Evolutionary conservation across 35 echinoderm and acorn worm genomes (phyloP).

Genomic region (Strongylocentrotus purpuratus): DNA sequence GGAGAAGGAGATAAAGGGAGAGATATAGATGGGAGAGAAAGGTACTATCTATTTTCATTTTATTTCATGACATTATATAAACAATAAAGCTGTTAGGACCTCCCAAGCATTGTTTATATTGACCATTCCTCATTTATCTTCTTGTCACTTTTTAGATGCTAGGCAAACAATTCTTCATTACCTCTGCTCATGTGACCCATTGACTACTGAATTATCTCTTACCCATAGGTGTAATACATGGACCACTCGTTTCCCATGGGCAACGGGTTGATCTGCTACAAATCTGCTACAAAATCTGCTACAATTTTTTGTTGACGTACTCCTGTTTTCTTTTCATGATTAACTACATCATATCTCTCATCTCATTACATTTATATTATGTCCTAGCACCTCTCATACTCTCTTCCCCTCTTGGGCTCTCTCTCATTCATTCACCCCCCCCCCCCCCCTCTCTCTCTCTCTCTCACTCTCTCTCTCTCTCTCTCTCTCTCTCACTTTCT

Average conservation of each 20-base stretch:
- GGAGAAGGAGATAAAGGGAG: not conserved
- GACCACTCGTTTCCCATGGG: no score
- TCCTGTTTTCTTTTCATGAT: no score
- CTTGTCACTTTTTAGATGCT: not conserved
- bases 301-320: no score
- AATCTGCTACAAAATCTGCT: no score
- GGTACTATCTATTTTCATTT: not conserved
- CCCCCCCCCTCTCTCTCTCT: not conserved
- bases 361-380: not conserved
- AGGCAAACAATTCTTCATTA: not conserved
- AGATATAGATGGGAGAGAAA: not conserved
- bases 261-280: no score
- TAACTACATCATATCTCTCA: no score
- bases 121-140: constrained; percentile 1
- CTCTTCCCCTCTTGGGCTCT: not conserved
- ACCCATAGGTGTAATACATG: no score
- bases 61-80: not conserved
- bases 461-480: not conserved
- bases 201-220: no score
- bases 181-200: not conserved
- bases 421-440: not conserved
- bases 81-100: not conserved
- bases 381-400: not conserved
- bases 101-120: not conserved
- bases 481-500: not conserved